A percentile compares a stretch with the other conserved stretches of the same genome.
Conservation (phyloP, 2,797 vertebrate genomes). For the Sebastes cheni region DNA sequence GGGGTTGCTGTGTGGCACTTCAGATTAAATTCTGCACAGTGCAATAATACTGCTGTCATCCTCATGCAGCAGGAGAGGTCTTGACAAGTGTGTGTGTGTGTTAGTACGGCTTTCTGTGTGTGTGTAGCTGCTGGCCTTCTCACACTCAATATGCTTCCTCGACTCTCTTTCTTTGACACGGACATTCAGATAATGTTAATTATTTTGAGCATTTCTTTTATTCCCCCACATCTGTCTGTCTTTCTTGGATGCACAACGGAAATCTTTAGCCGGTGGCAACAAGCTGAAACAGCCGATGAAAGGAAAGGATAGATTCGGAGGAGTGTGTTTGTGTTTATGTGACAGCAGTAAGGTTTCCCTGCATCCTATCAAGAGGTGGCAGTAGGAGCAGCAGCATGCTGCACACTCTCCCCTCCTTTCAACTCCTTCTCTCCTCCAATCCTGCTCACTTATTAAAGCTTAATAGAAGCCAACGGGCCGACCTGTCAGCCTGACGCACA, state of each 20-base stretch:
- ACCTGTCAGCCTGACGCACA: conserved; percentile 68
- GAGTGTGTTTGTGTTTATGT: conserved; percentile 16
- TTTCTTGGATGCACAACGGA: conserved; percentile 33
- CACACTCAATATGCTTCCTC: neutral
- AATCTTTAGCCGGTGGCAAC: conserved; percentile 42
- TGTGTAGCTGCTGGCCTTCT: conserved; percentile 26
- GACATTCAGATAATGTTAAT: conserved; percentile 7
- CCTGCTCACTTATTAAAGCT: conserved; percentile 75
- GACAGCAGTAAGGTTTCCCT: conserved; percentile 41
- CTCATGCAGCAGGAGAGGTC: conserved; percentile 29
- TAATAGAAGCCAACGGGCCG: conserved; percentile 78
- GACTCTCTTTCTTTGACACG: neutral
- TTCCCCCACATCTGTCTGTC: neutral
- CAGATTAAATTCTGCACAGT: conserved; percentile 64
- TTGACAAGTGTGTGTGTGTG: conserved; percentile 38
- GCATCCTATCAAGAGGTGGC: conserved; percentile 42
- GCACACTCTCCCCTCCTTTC: conserved; percentile 44
- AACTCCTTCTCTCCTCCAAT: conserved; percentile 48
- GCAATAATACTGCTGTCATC: conserved; percentile 65
- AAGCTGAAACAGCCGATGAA: conserved; percentile 38
- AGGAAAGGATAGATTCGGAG: conserved; percentile 10
- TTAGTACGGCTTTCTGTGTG: neutral
- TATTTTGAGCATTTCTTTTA: conserved; percentile 21
- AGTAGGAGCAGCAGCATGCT: conserved; percentile 35
- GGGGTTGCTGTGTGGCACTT: conserved; percentile 65